These are phyloP conservation scores for Meloidogyne chitwoodi DNA, from an alignment of 1,140 invertebrate species.

Conservation along the genomic window DNA sequence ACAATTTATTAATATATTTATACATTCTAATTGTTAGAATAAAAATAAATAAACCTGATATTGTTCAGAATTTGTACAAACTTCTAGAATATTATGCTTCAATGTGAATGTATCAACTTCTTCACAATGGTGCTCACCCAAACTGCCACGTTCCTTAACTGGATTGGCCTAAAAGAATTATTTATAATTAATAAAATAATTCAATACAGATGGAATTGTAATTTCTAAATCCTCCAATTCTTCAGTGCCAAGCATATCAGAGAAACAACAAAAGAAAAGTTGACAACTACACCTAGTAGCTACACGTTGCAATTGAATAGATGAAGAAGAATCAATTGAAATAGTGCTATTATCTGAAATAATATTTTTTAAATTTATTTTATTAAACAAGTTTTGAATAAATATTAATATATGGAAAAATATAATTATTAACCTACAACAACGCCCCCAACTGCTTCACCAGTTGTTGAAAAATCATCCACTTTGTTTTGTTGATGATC, in stretches of 20 bases:
- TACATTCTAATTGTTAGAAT: no score
- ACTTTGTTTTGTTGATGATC: slow-evolving; percentile 40
- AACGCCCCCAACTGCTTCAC: slow-evolving; percentile 81
- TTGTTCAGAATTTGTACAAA: slow-evolving; percentile 78
- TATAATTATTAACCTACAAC: slow-evolving; percentile 63
- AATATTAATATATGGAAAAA: background rate
- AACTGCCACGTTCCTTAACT: slow-evolving; percentile 1
- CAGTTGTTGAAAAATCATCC: slow-evolving; percentile 65
- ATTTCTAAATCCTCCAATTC: slow-evolving; percentile 66
- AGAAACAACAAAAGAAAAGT: slow-evolving; percentile 92
- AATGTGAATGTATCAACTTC: slow-evolving; percentile 93
- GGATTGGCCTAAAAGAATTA: background rate
- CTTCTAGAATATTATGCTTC: slow-evolving; percentile 94
- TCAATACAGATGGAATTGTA: background rate
- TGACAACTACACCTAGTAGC: slow-evolving; percentile 94
- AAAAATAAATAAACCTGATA: slow-evolving; percentile 42
- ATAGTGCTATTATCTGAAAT: slow-evolving; percentile 9
- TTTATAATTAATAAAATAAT: background rate
- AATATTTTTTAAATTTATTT: no score
- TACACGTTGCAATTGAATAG: slow-evolving; percentile 79
- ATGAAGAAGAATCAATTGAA: background rate
- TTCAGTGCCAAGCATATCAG: slow-evolving; percentile 72
- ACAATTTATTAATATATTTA: no score
- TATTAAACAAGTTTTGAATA: no score
- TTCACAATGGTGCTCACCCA: slow-evolving; percentile 61